Conservation (phyloP, 1,140 invertebrate genomes). For the Harlomillsia oculata region DNA sequence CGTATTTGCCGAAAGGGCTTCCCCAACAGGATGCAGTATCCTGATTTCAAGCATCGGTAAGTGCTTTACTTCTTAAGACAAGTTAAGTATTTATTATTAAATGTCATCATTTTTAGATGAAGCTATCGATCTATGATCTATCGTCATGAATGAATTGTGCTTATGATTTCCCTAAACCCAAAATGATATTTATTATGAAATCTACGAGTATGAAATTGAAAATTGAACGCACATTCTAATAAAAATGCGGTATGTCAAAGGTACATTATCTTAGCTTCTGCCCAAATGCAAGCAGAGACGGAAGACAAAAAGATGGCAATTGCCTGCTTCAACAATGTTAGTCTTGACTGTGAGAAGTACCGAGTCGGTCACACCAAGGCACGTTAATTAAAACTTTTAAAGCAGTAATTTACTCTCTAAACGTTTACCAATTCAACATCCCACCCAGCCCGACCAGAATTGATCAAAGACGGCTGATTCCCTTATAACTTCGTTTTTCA, state of each 20-base stretch:
- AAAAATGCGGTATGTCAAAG: slow-evolving; percentile 47
- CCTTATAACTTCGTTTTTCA: too few relatives aligned
- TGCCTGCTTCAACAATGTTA: slow-evolving; percentile 69
- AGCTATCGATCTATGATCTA: too few relatives aligned
- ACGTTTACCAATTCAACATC: too few relatives aligned
- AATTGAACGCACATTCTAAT: not conserved
- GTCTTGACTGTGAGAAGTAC: slow-evolving; percentile 76
- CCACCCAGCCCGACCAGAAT: too few relatives aligned
- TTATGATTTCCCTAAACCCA: too few relatives aligned
- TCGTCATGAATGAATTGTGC: too few relatives aligned
- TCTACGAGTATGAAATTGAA: not conserved
- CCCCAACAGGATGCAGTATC: slow-evolving; percentile 47
- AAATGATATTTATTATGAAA: too few relatives aligned
- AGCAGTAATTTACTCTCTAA: not conserved
- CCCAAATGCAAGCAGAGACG: slow-evolving; percentile 74
- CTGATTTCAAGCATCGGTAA: slow-evolving; percentile 26
- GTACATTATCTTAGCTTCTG: slow-evolving; percentile 96
- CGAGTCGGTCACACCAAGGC: slow-evolving; percentile 95
- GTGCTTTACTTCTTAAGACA: not conserved
- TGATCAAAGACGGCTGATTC: too few relatives aligned
- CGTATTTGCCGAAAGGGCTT: slow-evolving; percentile 62
- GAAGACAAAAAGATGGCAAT: slow-evolving; percentile 66
- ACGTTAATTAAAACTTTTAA: slow-evolving; percentile 45
- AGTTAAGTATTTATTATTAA: too few relatives aligned
- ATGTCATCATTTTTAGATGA: too few relatives aligned